phyloP scores from a whole-genome alignment of 2,113 vertebrate genomes.

The Bos indicus region DNA sequence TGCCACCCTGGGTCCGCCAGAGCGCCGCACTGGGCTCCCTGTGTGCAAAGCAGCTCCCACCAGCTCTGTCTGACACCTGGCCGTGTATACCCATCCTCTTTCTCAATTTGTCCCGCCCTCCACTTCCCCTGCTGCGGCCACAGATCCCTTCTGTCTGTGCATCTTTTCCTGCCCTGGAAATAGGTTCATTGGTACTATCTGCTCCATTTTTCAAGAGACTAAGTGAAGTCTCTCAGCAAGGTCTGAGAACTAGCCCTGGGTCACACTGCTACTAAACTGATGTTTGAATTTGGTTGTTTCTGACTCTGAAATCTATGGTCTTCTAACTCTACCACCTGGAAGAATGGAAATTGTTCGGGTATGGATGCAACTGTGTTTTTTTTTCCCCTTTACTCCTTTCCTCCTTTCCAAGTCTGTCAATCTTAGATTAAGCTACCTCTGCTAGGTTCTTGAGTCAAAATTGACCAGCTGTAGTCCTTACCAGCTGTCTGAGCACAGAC shows the following conservation, averaged over 20 bases:
- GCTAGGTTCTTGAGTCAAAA: neutral
- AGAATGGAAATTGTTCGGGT: neutral
- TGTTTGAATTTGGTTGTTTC: neutral
- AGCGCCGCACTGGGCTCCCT: fast-evolving
- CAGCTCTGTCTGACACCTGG: neutral
- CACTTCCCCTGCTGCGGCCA: fast-evolving
- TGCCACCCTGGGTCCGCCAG: neutral
- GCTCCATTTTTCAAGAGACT: neutral
- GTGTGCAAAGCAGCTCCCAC: neutral
- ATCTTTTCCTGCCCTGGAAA: neutral
- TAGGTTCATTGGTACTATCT: neutral
- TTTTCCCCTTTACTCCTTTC: neutral
- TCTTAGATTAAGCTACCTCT: neutral
- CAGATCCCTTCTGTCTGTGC: neutral
- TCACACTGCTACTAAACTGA: neutral
- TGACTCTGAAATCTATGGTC: neutral
- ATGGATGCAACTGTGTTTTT: no score
- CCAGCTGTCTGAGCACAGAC: neutral
- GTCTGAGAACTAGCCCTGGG: neutral
- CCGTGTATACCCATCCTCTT: fast-evolving
- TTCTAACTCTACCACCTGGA: neutral
- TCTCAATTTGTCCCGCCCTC: neutral
- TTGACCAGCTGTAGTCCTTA: neutral
- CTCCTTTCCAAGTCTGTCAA: neutral
- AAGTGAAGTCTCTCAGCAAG: neutral